phyloP scores from a whole-genome alignment of 2,888 invertebrate genomes.

The Mechanitis mazaeus region DNA sequence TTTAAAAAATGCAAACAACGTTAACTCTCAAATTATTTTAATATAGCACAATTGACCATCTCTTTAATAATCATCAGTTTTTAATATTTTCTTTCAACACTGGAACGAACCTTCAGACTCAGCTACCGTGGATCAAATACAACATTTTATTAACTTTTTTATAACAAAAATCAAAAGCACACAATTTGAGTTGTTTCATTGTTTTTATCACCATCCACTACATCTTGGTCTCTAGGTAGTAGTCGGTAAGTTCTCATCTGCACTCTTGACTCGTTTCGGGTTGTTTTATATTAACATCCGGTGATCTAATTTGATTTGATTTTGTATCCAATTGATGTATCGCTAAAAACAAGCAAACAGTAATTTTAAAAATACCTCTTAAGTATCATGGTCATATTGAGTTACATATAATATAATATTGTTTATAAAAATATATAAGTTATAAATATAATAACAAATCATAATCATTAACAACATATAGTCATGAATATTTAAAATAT shows the following conservation, averaged over 20 bases:
- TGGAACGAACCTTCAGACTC: too few relatives aligned
- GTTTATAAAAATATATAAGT: too few relatives aligned
- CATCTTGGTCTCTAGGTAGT: constrained; percentile 26
- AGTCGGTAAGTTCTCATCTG: constrained; percentile 21
- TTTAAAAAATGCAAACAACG: constrained; percentile 24
- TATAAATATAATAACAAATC: too few relatives aligned
- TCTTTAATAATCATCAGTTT: background rate
- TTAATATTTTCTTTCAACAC: background rate
- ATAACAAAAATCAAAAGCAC: background rate
- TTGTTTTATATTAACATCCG: constrained; percentile 18
- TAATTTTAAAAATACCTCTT: too few relatives aligned
- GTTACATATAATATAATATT: too few relatives aligned
- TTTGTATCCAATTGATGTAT: constrained; percentile 16
- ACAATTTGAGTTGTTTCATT: background rate
- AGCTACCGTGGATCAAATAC: background rate
- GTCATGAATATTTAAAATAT: too few relatives aligned
- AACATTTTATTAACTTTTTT: background rate
- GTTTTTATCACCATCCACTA: constrained; percentile 13
- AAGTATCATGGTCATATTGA: too few relatives aligned
- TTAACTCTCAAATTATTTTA: constrained; percentile 12
- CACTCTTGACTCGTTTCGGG: constrained; percentile 15
- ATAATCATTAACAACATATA: too few relatives aligned
- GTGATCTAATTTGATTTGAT: constrained; percentile 12
- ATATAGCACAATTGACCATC: constrained; percentile 20
- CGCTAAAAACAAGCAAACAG: constrained; percentile 9